A percentile compares a stretch with the other conserved stretches of the same genome.
These are phyloP conservation scores for Porphyrio hochstetteri DNA, from an alignment of 2,113 vertebrate species.

Conservation along the genomic window DNA sequence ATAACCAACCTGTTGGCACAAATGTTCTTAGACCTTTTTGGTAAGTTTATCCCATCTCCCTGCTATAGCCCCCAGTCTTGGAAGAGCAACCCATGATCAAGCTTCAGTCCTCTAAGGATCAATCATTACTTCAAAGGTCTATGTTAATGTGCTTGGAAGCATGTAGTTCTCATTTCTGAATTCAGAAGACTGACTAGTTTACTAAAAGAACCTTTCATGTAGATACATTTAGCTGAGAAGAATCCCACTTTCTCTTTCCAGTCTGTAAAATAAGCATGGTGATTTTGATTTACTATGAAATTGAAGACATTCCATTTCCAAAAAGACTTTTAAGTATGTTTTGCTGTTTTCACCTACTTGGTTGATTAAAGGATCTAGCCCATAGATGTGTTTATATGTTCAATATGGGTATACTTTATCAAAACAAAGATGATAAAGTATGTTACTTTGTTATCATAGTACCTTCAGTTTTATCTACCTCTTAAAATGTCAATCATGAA, in stretches of 20 bases:
- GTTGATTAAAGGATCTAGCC: background rate
- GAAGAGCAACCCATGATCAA: background rate
- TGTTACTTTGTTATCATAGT: background rate
- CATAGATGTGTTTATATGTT: background rate
- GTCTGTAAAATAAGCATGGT: background rate
- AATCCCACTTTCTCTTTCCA: background rate
- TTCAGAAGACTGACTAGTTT: background rate
- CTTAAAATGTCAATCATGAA: background rate
- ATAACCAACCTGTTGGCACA: background rate
- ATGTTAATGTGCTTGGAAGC: background rate
- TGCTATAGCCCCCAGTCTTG: background rate
- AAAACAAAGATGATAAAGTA: background rate
- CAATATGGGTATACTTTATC: background rate
- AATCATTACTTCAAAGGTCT: background rate
- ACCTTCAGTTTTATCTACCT: background rate
- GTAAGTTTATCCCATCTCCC: background rate
- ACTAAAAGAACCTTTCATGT: background rate
- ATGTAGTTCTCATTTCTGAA: background rate
- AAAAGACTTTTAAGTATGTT: background rate
- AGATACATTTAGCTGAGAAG: background rate
- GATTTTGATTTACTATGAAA: background rate
- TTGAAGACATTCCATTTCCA: background rate
- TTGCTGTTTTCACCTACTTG: background rate
- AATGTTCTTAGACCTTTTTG: background rate
- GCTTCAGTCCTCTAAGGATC: background rate